Conservation (phyloP, 2,888 invertebrate genomes). For the Parasteatoda lunata region DNA sequence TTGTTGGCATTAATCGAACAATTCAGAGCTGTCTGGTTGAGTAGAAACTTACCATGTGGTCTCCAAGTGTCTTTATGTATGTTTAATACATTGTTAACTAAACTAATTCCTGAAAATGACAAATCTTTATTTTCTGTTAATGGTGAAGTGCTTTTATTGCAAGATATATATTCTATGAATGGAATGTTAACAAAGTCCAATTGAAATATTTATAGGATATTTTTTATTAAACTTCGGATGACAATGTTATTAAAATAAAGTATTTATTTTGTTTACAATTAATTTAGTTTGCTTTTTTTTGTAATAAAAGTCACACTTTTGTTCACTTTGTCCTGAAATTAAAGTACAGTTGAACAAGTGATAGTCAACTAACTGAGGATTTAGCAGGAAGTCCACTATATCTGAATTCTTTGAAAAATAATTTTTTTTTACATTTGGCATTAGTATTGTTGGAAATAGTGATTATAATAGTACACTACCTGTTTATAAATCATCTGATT, state of each 20-base stretch:
- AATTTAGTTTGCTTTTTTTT: not conserved
- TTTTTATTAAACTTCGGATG: conserved; percentile 19
- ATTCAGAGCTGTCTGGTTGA: conserved; percentile 78
- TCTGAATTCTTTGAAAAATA: too few relatives aligned
- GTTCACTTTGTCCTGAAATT: too few relatives aligned
- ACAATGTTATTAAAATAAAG: conserved; percentile 30
- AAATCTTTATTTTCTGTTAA: conserved; percentile 32
- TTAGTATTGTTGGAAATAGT: not conserved
- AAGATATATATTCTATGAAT: conserved; percentile 34
- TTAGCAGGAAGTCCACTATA: too few relatives aligned
- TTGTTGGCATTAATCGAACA: conserved; percentile 78
- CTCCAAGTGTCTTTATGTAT: conserved; percentile 77
- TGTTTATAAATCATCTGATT: too few relatives aligned
- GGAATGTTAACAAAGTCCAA: conserved; percentile 11
- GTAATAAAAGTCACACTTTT: not conserved
- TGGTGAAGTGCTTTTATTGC: conserved; percentile 23
- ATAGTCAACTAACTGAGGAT: too few relatives aligned
- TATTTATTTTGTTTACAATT: conserved; percentile 43
- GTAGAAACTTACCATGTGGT: conserved; percentile 77
- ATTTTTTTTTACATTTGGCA: not conserved
- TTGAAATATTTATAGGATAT: not conserved
- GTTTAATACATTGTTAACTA: conserved; percentile 76
- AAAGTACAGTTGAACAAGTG: too few relatives aligned
- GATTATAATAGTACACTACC: too few relatives aligned
- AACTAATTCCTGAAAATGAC: conserved; percentile 52